Evolutionary conservation across 53 echinoderm and acorn worm genomes (phyloP).

Genomic region (Antedon mediterranea): DNA sequence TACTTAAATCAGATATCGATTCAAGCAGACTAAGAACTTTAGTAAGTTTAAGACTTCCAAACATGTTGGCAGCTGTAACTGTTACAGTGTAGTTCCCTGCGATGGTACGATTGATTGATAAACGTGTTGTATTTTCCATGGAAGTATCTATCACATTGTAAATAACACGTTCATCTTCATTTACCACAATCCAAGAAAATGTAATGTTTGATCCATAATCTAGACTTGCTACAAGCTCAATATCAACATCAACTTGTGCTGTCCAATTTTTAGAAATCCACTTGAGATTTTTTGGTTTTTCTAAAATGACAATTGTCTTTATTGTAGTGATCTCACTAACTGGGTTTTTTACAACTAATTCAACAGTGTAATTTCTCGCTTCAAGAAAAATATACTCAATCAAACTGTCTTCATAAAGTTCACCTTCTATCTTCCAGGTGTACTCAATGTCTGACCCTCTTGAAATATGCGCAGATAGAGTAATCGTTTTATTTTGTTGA

Average conservation of each 20-base stretch:
- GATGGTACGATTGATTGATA: background rate
- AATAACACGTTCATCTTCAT: background rate
- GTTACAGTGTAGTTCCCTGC: background rate
- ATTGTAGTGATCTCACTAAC: background rate
- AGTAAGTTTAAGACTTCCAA: background rate
- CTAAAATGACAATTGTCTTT: background rate
- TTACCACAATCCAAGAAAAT: background rate
- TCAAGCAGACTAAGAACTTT: background rate
- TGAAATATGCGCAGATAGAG: background rate
- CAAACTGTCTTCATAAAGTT: background rate
- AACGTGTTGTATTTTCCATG: background rate
- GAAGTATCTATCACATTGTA: background rate
- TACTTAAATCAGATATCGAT: background rate
- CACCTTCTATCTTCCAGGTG: background rate
- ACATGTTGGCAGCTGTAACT: background rate
- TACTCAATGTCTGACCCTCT: background rate
- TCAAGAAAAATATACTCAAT: background rate
- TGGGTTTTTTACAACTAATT: background rate
- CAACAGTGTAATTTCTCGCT: background rate
- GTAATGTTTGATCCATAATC: background rate
- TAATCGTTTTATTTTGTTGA: background rate
- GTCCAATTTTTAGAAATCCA: background rate
- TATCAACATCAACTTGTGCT: background rate
- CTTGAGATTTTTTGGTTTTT: background rate
- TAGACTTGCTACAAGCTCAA: background rate